These are phyloP conservation scores for Leptonema lineaticorne DNA, from an alignment of 1,140 invertebrate species.

Conservation along the genomic window DNA sequence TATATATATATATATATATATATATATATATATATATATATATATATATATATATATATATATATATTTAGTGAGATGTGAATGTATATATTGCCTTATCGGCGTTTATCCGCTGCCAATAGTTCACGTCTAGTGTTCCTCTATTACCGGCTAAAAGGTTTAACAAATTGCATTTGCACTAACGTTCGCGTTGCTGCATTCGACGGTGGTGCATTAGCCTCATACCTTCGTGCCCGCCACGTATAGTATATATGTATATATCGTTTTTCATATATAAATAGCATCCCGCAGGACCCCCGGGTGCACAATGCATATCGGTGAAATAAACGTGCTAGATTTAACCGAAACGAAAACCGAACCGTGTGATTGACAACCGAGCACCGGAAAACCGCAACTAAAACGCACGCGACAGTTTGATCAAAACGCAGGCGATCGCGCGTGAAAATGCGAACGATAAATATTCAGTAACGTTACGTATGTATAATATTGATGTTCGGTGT, in stretches of 20 bases:
- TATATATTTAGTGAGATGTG: no score
- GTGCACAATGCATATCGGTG: not conserved
- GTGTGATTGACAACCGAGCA: not conserved
- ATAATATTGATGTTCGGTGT: no score
- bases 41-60: not conserved
- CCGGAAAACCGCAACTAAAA: not conserved
- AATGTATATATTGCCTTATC: no score
- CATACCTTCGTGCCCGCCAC: no score
- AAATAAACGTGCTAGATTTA: not conserved
- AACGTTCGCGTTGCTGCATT: constrained; percentile 1
- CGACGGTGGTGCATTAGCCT: constrained; percentile 20
- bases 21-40: no score
- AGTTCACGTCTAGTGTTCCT: constrained; percentile 25
- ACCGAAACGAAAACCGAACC: not conserved
- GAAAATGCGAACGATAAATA: not conserved
- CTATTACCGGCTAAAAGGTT: constrained; percentile 39
- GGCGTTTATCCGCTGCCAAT: constrained; percentile 32
- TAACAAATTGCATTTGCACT: constrained; percentile 37
- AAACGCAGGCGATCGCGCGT: not conserved
- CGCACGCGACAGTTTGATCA: not conserved
- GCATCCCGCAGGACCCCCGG: not conserved
- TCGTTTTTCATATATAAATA: no score
- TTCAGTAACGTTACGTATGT: not conserved
- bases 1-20: no score
- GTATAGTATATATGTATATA: no score